Base-by-base conservation (phyloP, 2,113 vertebrate genomes). In the Labeo rohita region DNA sequence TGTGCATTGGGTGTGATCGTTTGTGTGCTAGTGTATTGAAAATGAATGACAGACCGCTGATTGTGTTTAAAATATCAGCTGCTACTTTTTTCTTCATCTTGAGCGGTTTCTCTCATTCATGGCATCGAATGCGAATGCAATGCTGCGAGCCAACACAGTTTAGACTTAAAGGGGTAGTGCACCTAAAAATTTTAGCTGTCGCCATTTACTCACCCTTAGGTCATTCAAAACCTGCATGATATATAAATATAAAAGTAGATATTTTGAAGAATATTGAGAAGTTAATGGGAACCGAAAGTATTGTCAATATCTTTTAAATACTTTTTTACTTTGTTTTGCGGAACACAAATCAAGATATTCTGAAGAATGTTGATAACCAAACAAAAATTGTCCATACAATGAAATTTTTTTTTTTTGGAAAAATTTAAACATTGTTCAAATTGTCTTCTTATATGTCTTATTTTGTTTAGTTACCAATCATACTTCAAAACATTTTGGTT, bases 1-100 rank as follows among this genome's bases (percentile, higher is more conserved):
- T 87, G 87, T 89, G 80, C 87, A 87, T 81, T 89, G 86, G 86
- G 65, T 52, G 59, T 89, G 76, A 83, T 78, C 87, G 89, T 92
- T 89, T 65, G 73, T 73, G 86, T 56, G 85, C 80, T 86, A 85
- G 50, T 84, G 47, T 84, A 73, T 89, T 39, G 28, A 49, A 45
- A 86, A 76, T 65, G 66, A 85, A 68, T 83, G 84, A 45, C 70
- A 52, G 45, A 74, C 43, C 3, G 75, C 47, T 54, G 39, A 56
- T 39, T 86, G 79, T 82, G 83, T 85, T 59, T 86, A 83, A 90
- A 87, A 78, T 56, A 12, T 75, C 28, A 36, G 28, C 54, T 85
- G 75, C 49, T 86, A 85, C 63, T 16, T 49, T 74, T 85, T 8
- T 70, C 28, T 4, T 75, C 23, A 76, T 28, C 47, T 43, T 63